Percentiles rank a stretch among this genome's conserved stretches.
Conservation (phyloP, 2,888 invertebrate species). For the Himalopsyche anomala region DNA sequence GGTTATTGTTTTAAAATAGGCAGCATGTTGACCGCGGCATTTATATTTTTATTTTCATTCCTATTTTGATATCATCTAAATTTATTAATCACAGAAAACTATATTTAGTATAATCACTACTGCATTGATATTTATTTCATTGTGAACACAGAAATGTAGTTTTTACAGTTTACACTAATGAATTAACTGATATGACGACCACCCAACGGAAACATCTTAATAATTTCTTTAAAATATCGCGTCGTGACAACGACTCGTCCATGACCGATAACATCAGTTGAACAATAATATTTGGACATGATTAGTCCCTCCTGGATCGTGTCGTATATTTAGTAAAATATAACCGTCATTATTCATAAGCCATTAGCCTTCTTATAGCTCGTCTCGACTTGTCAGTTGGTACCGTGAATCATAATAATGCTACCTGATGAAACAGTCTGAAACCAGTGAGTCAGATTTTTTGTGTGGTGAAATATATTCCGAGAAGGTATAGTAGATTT, state of each 20-base stretch:
- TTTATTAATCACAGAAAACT: neutral
- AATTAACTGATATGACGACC: neutral
- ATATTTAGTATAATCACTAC: neutral
- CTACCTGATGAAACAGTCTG: neutral
- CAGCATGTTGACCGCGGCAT: neutral
- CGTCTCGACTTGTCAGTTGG: slow-evolving; percentile 3
- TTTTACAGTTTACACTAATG: neutral
- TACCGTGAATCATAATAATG: slow-evolving; percentile 5
- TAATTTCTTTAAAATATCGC: neutral
- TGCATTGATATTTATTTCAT: neutral
- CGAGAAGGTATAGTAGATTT: neutral
- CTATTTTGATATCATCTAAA: neutral
- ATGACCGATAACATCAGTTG: slow-evolving; percentile 32
- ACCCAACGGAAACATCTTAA: slow-evolving; percentile 7
- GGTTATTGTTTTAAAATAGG: neutral
- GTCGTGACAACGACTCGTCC: slow-evolving; percentile 20
- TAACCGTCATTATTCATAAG: neutral
- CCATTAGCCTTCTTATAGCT: neutral
- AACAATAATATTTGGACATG: slow-evolving; percentile 10
- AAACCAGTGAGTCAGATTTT: slow-evolving; percentile 7
- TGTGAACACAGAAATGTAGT: too few species aligned
- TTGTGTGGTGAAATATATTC: slow-evolving; percentile 28
- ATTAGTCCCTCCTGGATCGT: neutral
- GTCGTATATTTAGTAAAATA: slow-evolving; percentile 23
- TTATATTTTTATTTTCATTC: neutral